phyloP scores from a whole-genome alignment of 2,888 invertebrate genomes.

The Sthenelais limicola region DNA sequence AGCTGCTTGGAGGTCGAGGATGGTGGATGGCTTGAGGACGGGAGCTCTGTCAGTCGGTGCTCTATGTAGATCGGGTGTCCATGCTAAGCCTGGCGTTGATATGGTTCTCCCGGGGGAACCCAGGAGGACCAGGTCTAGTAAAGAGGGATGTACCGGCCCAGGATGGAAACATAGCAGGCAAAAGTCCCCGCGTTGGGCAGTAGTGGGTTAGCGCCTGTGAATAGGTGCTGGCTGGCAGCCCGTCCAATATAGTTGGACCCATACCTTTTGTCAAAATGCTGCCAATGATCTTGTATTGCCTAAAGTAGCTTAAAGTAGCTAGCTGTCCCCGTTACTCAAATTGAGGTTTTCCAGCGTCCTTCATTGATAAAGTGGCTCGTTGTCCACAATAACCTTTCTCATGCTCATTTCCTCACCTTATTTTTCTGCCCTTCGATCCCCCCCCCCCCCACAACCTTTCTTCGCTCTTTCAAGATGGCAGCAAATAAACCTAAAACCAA shows the following conservation, averaged over 20 bases:
- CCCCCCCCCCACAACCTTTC: too few relatives aligned
- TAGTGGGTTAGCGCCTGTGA: conserved; percentile 99
- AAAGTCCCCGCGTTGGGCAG: conserved; percentile 98
- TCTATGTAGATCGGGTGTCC: conserved; percentile 89
- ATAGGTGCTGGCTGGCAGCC: conserved; percentile 86
- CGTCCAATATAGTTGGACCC: conserved; percentile 84
- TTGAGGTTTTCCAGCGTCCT: too few relatives aligned
- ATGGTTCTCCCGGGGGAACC: conserved; percentile 92
- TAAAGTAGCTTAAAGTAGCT: too few relatives aligned
- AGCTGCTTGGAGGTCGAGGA: conserved; percentile 94
- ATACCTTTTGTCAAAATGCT: conserved; percentile 82
- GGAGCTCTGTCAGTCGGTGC: conserved; percentile 80
- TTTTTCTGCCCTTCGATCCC: too few relatives aligned
- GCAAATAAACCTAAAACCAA: too few relatives aligned
- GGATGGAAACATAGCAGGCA: conserved; percentile 99
- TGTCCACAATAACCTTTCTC: too few relatives aligned
- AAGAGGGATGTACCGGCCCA: conserved; percentile 99
- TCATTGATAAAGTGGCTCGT: too few relatives aligned
- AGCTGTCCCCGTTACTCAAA: too few relatives aligned
- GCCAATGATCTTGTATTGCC: too few relatives aligned
- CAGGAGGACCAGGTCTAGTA: conserved; percentile 89
- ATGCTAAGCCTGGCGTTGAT: conserved; percentile 97
- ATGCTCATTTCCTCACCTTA: too few relatives aligned
- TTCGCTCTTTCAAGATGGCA: too few relatives aligned
- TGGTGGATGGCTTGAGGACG: conserved; percentile 93